These are phyloP conservation scores for Gymnoscopelus microlampas DNA, from an alignment of 2,797 vertebrate genomes.

Conservation along the genomic window DNA sequence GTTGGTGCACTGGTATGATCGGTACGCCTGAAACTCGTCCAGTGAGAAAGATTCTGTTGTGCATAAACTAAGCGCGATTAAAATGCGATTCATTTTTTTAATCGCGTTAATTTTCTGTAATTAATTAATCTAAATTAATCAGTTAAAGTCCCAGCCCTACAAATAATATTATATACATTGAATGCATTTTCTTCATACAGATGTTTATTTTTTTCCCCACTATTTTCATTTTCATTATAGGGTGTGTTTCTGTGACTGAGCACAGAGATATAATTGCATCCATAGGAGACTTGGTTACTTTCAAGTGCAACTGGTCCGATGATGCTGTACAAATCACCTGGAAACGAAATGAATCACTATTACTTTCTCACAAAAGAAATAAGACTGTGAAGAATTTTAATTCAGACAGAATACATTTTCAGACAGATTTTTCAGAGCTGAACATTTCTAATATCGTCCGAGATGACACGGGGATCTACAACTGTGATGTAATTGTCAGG, in stretches of 20 bases:
- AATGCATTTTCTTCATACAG: not conserved
- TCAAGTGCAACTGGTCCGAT: conserved; percentile 38
- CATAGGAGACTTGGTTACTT: conserved; percentile 6
- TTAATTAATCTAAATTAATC: too few relatives aligned
- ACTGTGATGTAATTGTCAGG: fast-evolving
- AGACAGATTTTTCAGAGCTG: fast-evolving
- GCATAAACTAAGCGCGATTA: too few relatives aligned
- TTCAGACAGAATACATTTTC: conserved; percentile 21
- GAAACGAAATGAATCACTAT: not conserved
- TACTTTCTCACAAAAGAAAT: fast-evolving
- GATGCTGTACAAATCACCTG: fast-evolving
- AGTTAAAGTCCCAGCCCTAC: too few relatives aligned
- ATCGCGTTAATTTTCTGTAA: too few relatives aligned
- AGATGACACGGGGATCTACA: conserved; percentile 55
- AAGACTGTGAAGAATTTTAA: not conserved
- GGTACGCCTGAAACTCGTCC: too few relatives aligned
- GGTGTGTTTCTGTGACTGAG: fast-evolving
- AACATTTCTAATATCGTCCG: conserved; percentile 29
- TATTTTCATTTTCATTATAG: conserved; percentile 1
- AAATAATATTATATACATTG: not conserved
- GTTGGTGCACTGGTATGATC: too few relatives aligned
- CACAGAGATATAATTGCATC: not conserved
- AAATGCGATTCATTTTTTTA: too few relatives aligned
- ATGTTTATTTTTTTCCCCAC: not conserved
- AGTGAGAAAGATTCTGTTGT: too few relatives aligned